phyloP scores from a whole-genome alignment of 2,113 vertebrate species.

The Tinamus guttatus region DNA sequence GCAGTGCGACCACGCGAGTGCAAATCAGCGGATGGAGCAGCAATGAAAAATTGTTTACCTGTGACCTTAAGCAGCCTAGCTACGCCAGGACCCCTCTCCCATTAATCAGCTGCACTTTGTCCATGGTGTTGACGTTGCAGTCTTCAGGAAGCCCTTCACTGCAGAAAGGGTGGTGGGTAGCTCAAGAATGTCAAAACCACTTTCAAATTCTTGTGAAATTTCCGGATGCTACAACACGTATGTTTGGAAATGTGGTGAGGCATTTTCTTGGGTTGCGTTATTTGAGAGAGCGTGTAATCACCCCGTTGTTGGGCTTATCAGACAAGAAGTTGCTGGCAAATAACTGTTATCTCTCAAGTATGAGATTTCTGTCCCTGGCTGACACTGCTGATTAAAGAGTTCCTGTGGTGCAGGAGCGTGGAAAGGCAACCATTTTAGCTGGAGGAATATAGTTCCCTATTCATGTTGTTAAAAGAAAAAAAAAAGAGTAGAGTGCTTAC shows the following conservation, averaged over 20 bases:
- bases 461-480: background rate
- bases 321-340: constrained; percentile 47
- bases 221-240: background rate
- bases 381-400: constrained; percentile 59
- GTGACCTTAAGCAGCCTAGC: constrained; percentile 25
- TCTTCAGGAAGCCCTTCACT: background rate
- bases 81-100: background rate
- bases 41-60: constrained; percentile 27
- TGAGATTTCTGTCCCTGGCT: constrained; percentile 43
- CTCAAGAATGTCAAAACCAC: background rate
- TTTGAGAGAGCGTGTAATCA: constrained; percentile 52
- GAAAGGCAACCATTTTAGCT: constrained; percentile 46
- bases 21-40: background rate
- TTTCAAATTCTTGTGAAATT: constrained; percentile 16
- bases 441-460: background rate
- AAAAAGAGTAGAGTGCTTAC: background rate
- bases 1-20: background rate
- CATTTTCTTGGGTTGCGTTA: constrained; percentile 13
- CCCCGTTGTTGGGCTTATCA: constrained; percentile 41
- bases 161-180: background rate
- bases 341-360: constrained; percentile 58
- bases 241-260: background rate
- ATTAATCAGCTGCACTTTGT: constrained; percentile 22
- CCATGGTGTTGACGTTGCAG: background rate
- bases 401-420: background rate